Conservation (phyloP, 1,140 invertebrate genomes). For the Calliphora vicina region DNA sequence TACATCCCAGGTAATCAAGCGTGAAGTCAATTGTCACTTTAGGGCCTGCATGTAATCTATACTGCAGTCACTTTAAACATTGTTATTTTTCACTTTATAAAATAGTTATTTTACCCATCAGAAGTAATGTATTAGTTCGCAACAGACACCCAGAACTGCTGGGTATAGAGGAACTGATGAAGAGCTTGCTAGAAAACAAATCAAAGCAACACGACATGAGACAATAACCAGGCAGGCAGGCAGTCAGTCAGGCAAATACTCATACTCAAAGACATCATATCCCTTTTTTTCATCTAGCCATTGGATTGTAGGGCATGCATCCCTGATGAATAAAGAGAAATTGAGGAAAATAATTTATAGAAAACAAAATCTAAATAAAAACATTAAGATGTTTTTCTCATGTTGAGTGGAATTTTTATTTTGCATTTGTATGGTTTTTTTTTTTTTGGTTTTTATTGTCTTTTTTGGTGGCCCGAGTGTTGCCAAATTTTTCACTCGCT, state of each 20-base stretch:
- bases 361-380: neutral
- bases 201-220: neutral
- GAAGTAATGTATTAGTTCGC: no score
- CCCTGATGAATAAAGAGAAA: neutral
- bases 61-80: no score
- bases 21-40: no score
- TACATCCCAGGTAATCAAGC: no score
- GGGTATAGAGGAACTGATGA: no score
- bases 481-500: constrained; percentile 19
- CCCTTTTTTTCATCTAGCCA: neutral
- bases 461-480: neutral
- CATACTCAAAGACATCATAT: neutral
- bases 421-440: neutral
- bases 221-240: neutral
- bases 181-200: neutral
- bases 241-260: neutral
- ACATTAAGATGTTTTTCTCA: neutral
- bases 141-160: no score
- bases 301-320: neutral
- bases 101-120: no score
- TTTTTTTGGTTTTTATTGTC: neutral
- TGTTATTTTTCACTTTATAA: no score
- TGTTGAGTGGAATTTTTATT: neutral
- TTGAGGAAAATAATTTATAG: neutral
- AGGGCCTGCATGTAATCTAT: no score